Evolutionary conservation across 92 coral and sea anemone species (phyloP), one percentile per base, ranked within the genome.

Genomic region (Plumapathes pennacea): DNA sequence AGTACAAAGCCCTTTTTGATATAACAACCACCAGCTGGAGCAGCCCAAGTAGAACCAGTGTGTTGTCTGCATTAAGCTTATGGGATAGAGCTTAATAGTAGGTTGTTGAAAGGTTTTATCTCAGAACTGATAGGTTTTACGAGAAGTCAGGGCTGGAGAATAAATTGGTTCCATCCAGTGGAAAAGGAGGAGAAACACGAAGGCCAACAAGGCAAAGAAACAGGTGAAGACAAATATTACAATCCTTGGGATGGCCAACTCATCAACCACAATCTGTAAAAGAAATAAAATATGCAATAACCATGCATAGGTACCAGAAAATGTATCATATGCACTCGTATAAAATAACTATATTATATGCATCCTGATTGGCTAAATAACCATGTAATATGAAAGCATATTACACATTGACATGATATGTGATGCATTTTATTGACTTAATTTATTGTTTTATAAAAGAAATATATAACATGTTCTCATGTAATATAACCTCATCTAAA

Each of bases 91-190:
- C 41, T 36, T 36, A 14, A 9, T 36, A 9, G 41, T 25, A 19
- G 8, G 18, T 21, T 24, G 13, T 8, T 1, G 10, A 21, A 22
- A 24, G 12, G 4, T 62, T 11, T 20, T 5, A 11, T 28, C 4
- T 55, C 74, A 92, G 58, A 92, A 92, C 28, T 66, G 49, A 41
- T 92, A 92, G 15, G 95, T 92, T 67, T 92, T 92, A 64, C 98
- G 75, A 23, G 98, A 82, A 4, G 90, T 82, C 11, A 92, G 63
- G 11, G 98, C 96, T 24, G 98, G 98, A 1, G 98, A 85, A 55
- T 92, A 92, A 27, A 80, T 65, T 0, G 98, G 96, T 44, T 92
- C 96, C 90, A 92, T 92, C 98, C 98, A 92, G 64, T 92, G 98
- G 37, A 86, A 86, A 8, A 84, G 69, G 3, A 88, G 70, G 14